phyloP scores from a whole-genome alignment of 2,797 vertebrate species.

The Platyrinchus mystaceus region DNA sequence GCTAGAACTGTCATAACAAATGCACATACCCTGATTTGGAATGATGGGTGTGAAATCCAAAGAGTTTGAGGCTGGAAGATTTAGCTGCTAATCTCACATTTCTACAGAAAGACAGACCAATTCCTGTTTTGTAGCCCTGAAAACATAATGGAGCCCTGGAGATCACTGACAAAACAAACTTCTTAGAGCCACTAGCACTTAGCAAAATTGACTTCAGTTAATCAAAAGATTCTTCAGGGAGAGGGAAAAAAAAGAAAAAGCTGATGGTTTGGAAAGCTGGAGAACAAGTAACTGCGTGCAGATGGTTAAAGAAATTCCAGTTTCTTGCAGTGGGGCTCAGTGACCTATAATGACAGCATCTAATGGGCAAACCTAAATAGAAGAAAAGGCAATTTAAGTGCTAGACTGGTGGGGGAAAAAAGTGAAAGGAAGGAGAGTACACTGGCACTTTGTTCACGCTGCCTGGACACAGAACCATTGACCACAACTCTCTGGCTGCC shows the following conservation, averaged over 20 bases:
- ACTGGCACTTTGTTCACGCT: neutral
- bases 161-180: slow-evolving; percentile 53
- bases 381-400: neutral
- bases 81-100: slow-evolving; percentile 45
- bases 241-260: neutral
- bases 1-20: neutral
- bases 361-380: neutral
- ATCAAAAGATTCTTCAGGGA: slow-evolving; percentile 48
- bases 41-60: neutral
- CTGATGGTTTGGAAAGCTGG: slow-evolving; percentile 9
- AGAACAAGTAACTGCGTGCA: neutral
- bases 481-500: neutral
- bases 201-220: slow-evolving; percentile 70
- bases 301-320: neutral
- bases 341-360: neutral
- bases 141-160: slow-evolving; percentile 57
- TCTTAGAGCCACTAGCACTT: slow-evolving; percentile 65
- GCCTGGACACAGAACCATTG: neutral
- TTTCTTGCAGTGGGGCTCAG: neutral
- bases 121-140: slow-evolving; percentile 49
- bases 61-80: slow-evolving; percentile 15
- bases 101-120: slow-evolving; percentile 21
- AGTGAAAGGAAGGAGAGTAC: neutral
- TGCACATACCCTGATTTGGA: neutral
- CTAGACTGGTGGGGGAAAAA: neutral